phyloP scores from a whole-genome alignment of 2,888 invertebrate genomes.

The Thera obeliscata region DNA sequence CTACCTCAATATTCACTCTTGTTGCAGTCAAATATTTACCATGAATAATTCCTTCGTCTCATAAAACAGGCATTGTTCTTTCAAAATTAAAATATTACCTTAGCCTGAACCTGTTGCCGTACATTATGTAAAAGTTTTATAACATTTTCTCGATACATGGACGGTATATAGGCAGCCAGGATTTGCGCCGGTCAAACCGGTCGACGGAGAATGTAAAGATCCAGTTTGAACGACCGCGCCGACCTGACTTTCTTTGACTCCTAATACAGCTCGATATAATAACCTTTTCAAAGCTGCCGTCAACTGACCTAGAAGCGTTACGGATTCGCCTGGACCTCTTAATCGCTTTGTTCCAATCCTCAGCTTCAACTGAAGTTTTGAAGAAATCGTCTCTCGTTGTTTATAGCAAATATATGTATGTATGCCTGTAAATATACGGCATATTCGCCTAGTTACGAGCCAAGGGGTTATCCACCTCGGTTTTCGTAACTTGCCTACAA shows the following conservation, averaged over 20 bases:
- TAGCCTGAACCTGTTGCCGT: conserved; percentile 8
- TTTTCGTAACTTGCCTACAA: too few relatives aligned
- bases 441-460: too few relatives aligned
- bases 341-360: not conserved
- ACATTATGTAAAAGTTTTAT: conserved; percentile 40
- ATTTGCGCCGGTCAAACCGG: conserved; percentile 81
- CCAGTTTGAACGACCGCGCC: conserved; percentile 67
- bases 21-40: not conserved
- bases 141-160: conserved; percentile 41
- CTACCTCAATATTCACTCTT: not conserved
- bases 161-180: conserved; percentile 63
- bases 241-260: conserved; percentile 73
- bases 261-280: conserved; percentile 47
- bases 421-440: too few relatives aligned
- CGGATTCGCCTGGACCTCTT: conserved; percentile 2
- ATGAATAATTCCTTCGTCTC: not conserved
- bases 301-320: conserved; percentile 10
- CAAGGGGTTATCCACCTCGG: too few relatives aligned
- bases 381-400: not conserved
- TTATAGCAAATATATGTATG: not conserved
- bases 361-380: not conserved
- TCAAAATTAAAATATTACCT: not conserved
- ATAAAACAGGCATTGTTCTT: not conserved
- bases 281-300: conserved; percentile 24
- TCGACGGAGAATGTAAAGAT: conserved; percentile 70